phyloP scores from a whole-genome alignment of 2,888 invertebrate genomes.

The Trichogramma evanescens region DNA sequence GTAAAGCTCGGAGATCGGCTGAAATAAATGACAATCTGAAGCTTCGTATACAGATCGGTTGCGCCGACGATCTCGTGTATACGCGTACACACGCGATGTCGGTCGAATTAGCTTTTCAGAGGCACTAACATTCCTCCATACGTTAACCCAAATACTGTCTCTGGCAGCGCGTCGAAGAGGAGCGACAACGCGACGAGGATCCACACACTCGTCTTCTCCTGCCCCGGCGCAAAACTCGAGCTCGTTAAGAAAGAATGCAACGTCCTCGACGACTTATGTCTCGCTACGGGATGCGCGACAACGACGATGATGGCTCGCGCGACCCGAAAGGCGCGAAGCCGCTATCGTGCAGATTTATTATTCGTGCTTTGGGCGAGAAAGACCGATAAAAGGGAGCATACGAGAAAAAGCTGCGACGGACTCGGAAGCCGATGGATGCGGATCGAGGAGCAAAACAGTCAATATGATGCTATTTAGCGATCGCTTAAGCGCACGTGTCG shows the following conservation, averaged over 20 bases:
- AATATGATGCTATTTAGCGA: no score
- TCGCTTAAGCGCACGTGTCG: no score
- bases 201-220: background rate
- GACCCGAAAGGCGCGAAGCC: no score
- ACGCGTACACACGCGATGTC: background rate
- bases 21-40: no score
- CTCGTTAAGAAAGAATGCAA: constrained; percentile 41
- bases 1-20: no score
- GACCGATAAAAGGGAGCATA: constrained; percentile 21
- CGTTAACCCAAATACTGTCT: constrained; percentile 41
- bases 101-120: constrained; percentile 35
- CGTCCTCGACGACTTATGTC: constrained; percentile 8
- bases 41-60: no score
- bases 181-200: constrained; percentile 15
- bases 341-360: constrained; percentile 23
- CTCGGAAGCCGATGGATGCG: background rate
- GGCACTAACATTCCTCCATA: constrained; percentile 39
- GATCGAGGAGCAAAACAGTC: background rate
- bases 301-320: no score
- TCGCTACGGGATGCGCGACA: no score
- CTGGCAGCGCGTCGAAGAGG: background rate
- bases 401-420: constrained; percentile 4
- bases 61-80: no score
- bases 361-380: background rate
- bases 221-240: constrained; percentile 26